Conservation (phyloP, 1,140 invertebrate genomes). For the Hesperophylax magnus region DNA sequence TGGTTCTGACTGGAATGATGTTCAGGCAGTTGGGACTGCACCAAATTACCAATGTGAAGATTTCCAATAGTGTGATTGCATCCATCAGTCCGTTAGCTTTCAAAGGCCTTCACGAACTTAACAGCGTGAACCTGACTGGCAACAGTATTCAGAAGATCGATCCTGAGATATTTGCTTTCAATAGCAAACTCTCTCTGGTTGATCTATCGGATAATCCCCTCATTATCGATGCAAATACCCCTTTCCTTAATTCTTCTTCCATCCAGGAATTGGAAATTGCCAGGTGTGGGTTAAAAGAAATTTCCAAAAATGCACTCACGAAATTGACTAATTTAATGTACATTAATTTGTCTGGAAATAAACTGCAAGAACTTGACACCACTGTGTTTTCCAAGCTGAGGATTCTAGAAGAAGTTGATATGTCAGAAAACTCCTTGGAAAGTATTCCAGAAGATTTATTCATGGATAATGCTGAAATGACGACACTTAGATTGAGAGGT, state of each 20-base stretch:
- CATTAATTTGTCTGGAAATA: constrained; percentile 77
- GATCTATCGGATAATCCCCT: constrained; percentile 79
- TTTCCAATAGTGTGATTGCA: constrained; percentile 72
- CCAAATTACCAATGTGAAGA: constrained; percentile 72
- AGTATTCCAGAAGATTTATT: constrained; percentile 74
- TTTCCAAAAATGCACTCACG: constrained; percentile 73
- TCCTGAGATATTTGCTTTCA: constrained; percentile 77
- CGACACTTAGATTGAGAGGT: constrained; percentile 74
- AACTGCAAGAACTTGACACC: constrained; percentile 73
- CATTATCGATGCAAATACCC: constrained; percentile 65
- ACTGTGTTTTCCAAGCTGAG: constrained; percentile 73
- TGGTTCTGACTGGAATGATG: constrained; percentile 70
- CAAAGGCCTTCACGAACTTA: constrained; percentile 75
- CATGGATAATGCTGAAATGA: constrained; percentile 71
- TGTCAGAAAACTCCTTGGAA: constrained; percentile 75
- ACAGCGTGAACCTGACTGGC: constrained; percentile 77
- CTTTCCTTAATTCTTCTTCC: constrained; percentile 74
- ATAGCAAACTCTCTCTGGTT: constrained; percentile 75
- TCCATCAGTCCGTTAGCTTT: constrained; percentile 74
- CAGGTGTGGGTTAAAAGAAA: constrained; percentile 74
- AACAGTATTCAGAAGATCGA: constrained; percentile 75
- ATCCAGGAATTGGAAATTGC: constrained; percentile 79
- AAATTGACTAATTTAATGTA: constrained; percentile 75
- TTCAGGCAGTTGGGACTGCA: constrained; percentile 73
- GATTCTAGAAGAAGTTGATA: constrained; percentile 76